Conservation (phyloP, 1,140 invertebrate species). For the Bombus difficillimus region DNA sequence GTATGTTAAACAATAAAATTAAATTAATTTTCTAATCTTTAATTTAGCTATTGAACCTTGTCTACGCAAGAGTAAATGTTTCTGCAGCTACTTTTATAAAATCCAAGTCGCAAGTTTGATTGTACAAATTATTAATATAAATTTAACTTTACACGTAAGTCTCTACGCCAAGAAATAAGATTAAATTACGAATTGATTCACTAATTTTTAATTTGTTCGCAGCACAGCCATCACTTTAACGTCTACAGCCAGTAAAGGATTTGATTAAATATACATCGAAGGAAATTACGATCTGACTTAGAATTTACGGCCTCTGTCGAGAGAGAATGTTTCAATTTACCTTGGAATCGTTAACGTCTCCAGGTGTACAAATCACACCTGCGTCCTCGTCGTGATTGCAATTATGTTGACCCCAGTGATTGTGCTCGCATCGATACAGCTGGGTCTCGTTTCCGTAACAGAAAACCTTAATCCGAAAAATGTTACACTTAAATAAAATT, state of each 20-base stretch:
- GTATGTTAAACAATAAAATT: too few species aligned
- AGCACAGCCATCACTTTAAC: not conserved
- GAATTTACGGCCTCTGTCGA: not conserved
- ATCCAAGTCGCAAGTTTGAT: too few species aligned
- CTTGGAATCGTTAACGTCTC: conserved; percentile 70
- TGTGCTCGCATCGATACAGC: conserved; percentile 86
- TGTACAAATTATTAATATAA: too few species aligned
- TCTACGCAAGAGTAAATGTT: too few species aligned
- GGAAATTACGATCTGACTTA: conserved; percentile 33
- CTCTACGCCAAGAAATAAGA: not conserved
- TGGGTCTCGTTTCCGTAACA: conserved; percentile 88
- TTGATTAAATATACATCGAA: not conserved
- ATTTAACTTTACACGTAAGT: too few species aligned
- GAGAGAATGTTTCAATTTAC: conserved; percentile 71
- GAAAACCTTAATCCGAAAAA: conserved; percentile 81
- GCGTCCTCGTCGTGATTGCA: conserved; percentile 91
- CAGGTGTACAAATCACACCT: conserved; percentile 85
- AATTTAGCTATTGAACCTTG: too few species aligned
- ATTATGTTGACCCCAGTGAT: conserved; percentile 88
- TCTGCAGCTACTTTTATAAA: too few species aligned
- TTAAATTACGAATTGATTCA: not conserved
- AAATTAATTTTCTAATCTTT: too few species aligned
- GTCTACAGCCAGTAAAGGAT: not conserved
- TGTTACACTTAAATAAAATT: conserved; percentile 1
- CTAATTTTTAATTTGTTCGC: conserved; percentile 8